phyloP scores from a whole-genome alignment of 2,113 vertebrate genomes.

The Cranoglanis bouderius region DNA sequence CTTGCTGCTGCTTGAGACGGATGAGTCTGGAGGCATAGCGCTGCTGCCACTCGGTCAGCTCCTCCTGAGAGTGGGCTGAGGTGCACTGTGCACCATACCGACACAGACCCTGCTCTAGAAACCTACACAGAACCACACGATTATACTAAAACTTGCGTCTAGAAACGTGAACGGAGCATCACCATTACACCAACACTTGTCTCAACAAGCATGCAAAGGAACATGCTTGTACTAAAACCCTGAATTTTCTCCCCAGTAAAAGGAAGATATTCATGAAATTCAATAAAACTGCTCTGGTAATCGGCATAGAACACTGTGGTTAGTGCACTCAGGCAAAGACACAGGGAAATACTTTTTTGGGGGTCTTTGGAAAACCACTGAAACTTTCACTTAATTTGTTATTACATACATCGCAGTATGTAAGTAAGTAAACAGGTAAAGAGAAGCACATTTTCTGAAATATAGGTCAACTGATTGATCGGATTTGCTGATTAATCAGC shows the following conservation, averaged over 20 bases:
- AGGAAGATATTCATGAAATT: neutral
- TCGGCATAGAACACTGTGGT: neutral
- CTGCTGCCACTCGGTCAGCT: conserved; percentile 97
- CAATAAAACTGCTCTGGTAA: neutral
- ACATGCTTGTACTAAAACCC: neutral
- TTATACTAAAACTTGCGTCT: neutral
- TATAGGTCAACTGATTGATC: too few relatives aligned
- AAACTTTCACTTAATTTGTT: neutral
- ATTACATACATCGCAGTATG: neutral
- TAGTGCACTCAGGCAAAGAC: neutral
- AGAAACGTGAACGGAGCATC: neutral
- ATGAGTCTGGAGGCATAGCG: conserved; percentile 93
- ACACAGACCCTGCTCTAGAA: conserved; percentile 96
- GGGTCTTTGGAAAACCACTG: neutral
- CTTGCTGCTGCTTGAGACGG: conserved; percentile 93
- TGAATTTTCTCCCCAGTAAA: neutral
- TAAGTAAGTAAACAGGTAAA: neutral
- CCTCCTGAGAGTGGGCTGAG: conserved; percentile 96
- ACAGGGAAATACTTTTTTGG: neutral
- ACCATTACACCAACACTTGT: neutral
- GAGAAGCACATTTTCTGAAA: neutral
- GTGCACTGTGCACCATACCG: conserved; percentile 98
- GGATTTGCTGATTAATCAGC: too few relatives aligned
- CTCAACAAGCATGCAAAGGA: neutral
- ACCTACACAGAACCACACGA: conserved; percentile 68